Percentiles rank a stretch among this genome's conserved stretches.
Evolutionary conservation across 2,888 invertebrate genomes (phyloP).

Genomic region (Amphipyra tragopoginis): DNA sequence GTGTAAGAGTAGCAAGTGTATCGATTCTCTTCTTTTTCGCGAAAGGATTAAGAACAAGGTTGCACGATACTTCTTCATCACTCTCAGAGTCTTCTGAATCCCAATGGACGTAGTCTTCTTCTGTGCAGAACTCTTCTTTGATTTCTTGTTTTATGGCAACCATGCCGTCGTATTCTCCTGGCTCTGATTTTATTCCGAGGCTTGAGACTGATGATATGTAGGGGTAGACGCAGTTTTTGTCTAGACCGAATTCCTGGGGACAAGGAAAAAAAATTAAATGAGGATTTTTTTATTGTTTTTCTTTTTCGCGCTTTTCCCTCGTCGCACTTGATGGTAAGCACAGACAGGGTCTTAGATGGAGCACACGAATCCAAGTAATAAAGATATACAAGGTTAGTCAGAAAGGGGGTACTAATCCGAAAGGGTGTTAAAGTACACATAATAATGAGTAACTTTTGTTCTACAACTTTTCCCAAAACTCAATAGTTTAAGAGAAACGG

Average conservation of each 20-base stretch:
- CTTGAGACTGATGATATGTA: slow-evolving; percentile 61
- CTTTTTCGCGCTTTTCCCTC: too few species aligned
- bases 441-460: too few species aligned
- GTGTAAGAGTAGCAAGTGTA: slow-evolving; percentile 63
- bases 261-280: not conserved
- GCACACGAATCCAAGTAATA: too few species aligned
- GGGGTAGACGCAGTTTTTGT: slow-evolving; percentile 72
- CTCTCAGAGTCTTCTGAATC: slow-evolving; percentile 67
- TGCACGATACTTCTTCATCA: slow-evolving; percentile 28
- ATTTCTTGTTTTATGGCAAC: slow-evolving; percentile 71
- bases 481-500: too few species aligned
- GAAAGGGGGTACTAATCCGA: too few species aligned
- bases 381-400: too few species aligned
- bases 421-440: too few species aligned
- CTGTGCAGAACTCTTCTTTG: slow-evolving; percentile 62
- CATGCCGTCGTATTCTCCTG: slow-evolving; percentile 66
- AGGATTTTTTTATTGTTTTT: too few species aligned
- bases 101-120: slow-evolving; percentile 72
- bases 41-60: not conserved
- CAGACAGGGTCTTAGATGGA: too few species aligned
- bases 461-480: too few species aligned
- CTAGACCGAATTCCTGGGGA: slow-evolving; percentile 74
- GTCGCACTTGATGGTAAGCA: too few species aligned
- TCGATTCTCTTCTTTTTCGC: slow-evolving; percentile 57
- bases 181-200: slow-evolving; percentile 65